Base-by-base conservation (phyloP, 1,140 invertebrate genomes). In the Heliconius nattereri region DNA sequence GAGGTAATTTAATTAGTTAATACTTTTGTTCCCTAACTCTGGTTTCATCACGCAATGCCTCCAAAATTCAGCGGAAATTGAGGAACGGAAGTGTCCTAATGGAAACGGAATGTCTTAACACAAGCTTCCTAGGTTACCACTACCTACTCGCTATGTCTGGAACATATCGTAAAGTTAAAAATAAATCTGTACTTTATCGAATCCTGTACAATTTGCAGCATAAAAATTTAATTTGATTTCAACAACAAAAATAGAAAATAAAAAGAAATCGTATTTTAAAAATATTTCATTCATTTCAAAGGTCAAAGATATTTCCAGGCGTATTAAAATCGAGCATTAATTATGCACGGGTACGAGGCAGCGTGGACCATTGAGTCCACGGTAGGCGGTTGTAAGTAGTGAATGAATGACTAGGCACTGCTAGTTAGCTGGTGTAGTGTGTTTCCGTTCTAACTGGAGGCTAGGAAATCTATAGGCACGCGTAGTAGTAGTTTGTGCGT, bases 271-370 rank as follows among this genome's bases (percentile, higher is more conserved):
- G 7, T 9, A 23, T 23, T 52, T 23, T n/a, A 16, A 66, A 66
- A 29, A 66, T 66, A 16, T 26, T 66, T 26, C 60, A 66, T 66
- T 66, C 60, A 66, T 66, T 66, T 26, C 23, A 66, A 66, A 66
- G 60, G 60, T 66, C 60, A 66, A 66, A 66, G 60, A 66, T 66
- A 66, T 66, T 66, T 66, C n/a, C 23, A 26, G 9, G 60, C 60
- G 60, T 66, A 66, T 66, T 66, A 26, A 66, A 66, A 66, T 3
- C 60, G 23, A 29, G 23, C 26, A 66, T 66, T 66, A 66, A 66
- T 66, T 66, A 66, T 66, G 60, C 23, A 29, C 23, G 23, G 60
- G 60, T 66, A 29, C 54, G 54, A 1, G 20, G 19, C 54, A 16
- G 23, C 60, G 60, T 66, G 23, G 23, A 66, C 23, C 60, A 66